Conservation (phyloP, 2,797 vertebrate genomes). For the Sebastes paucispinis region DNA sequence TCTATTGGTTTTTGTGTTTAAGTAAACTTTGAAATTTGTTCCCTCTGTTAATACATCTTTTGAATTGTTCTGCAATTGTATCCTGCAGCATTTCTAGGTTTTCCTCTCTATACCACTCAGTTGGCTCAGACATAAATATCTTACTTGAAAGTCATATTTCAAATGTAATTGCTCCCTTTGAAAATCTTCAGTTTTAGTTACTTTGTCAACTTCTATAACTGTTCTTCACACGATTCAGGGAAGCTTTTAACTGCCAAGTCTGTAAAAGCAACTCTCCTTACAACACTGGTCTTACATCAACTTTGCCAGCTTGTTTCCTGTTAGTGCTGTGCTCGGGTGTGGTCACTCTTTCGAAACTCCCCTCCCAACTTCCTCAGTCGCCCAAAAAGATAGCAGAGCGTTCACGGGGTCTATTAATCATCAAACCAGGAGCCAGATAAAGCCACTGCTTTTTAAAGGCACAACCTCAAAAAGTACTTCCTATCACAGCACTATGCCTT, state of each 20-base stretch:
- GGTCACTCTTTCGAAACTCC: constrained; percentile 37
- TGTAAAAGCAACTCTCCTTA: not conserved
- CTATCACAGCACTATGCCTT: not conserved
- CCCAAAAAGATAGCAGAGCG: constrained; percentile 30
- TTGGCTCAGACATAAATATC: not conserved
- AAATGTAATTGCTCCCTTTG: not conserved
- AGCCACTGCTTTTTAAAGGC: constrained; percentile 3
- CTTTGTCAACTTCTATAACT: not conserved
- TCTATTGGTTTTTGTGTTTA: not conserved
- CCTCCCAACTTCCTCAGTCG: constrained; percentile 58
- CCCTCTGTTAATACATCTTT: not conserved
- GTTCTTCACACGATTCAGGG: not conserved
- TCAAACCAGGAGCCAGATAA: constrained; percentile 38
- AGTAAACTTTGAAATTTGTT: not conserved
- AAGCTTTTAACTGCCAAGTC: not conserved
- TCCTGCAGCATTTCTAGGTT: too few relatives aligned
- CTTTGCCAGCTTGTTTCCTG: constrained; percentile 19
- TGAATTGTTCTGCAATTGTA: not conserved
- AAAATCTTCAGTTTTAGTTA: not conserved
- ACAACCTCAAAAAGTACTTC: not conserved
- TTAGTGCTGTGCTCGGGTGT: constrained; percentile 39
- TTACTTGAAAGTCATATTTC: not conserved
- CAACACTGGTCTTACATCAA: not conserved
- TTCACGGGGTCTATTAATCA: constrained; percentile 61
- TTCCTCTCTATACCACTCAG: not conserved